These are phyloP conservation scores for Cotesia chilonis DNA, from an alignment of 1,140 invertebrate genomes.

Conservation along the genomic window DNA sequence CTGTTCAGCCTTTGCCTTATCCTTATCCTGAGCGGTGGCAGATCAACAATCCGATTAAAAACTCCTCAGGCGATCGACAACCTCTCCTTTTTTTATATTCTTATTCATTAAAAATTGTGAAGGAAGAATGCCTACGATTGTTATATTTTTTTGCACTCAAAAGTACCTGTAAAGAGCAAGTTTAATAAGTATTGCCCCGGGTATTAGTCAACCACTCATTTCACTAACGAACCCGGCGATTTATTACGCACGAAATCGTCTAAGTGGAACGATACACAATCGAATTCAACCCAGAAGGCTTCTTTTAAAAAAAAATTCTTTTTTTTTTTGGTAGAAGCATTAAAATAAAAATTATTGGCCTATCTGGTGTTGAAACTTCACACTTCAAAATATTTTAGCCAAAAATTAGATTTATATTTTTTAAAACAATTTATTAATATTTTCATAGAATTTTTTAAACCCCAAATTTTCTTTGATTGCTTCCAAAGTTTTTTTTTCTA, in stretches of 20 bases:
- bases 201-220: conserved; percentile 43
- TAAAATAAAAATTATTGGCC: too few species aligned
- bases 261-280: conserved; percentile 44
- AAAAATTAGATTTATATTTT: too few species aligned
- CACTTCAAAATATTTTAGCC: too few species aligned
- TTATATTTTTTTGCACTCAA: not conserved
- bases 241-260: conserved; percentile 43
- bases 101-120: not conserved
- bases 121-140: not conserved
- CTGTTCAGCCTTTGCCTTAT: too few species aligned
- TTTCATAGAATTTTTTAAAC: too few species aligned
- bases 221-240: conserved; percentile 53
- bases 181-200: conserved; percentile 41
- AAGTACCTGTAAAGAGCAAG: not conserved
- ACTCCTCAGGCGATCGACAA: conserved; percentile 18
- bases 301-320: conserved; percentile 17
- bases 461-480: too few species aligned
- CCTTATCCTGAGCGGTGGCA: conserved; percentile 13
- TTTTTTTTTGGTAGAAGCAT: too few species aligned
- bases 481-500: too few species aligned
- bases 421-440: too few species aligned
- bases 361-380: too few species aligned
- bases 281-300: conserved; percentile 45
- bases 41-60: conserved; percentile 29
- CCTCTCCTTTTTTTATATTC: conserved; percentile 4